Evolutionary conservation across 1,140 invertebrate species (phyloP), one percentile per base, ranked within the genome.

Genomic region (Ptiloglossa arizonensis): DNA sequence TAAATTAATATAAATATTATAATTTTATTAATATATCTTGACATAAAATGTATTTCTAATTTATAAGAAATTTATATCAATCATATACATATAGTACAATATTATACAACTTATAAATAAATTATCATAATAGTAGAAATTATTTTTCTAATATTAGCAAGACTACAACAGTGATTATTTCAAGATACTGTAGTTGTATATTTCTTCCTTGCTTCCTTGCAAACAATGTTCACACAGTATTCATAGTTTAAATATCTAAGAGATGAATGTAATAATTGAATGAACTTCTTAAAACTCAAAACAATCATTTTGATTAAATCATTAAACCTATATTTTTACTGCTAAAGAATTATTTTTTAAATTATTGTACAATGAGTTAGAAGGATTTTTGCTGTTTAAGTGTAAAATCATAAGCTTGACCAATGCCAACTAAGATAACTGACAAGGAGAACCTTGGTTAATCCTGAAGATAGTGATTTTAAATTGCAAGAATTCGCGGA

Each of bases 41-140:
- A 15, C 15, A 44, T 44, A 44, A 60, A 60, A 32, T 46, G n/a
- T 29, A 17, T 22, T 60, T 5, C 48, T 13, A 54, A 54, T 27
- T 48, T 71, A 22, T 48, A 13, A 54, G 1, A 22, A 29, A 1
- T 68, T 68, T 56, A 27, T 69, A 56, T 56, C 6, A 35, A 56
- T 56, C 6, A 35, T 24, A 41, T 41, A 41, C 41, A 32, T 62
- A 71, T 60, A 17, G 46, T 71, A 71, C 29, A 48, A 50, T 73
- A 72, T 62, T 50, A 38, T 71, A 71, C 46, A 52, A n/a, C 27
- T 52, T 41, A 72, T 38, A 19, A 22, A 62, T 62, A 50, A 46
- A 29, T 72, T 38, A 22, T 22, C 5, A 38, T 15, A 13, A 60
- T n/a, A 62, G 5, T 24, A 19, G 29, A 71, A 62, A 17, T 50